Conservation (phyloP, 2,888 invertebrate genomes). For the Shargacucullia verbasci region DNA sequence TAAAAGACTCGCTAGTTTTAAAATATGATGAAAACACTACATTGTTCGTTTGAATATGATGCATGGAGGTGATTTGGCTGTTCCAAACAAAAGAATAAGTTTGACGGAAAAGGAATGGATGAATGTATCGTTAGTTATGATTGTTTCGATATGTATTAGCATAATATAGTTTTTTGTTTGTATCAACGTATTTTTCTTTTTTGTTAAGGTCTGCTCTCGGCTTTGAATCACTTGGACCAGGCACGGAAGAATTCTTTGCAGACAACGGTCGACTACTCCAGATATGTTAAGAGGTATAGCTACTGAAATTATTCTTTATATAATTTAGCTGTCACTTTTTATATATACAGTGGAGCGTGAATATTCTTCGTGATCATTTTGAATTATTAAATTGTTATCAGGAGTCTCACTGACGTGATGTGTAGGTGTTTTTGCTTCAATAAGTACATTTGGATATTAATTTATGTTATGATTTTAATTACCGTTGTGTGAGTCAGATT, state of each 20-base stretch:
- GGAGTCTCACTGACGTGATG: conserved; percentile 45
- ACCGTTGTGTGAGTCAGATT: conserved; percentile 19
- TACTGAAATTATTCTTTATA: conserved; percentile 53
- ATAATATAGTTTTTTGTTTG: conserved; percentile 71
- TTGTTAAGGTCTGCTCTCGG: conserved; percentile 82
- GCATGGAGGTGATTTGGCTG: conserved; percentile 85
- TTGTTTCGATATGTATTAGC: conserved; percentile 81
- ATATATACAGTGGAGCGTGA: conserved; percentile 42
- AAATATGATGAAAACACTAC: conserved; percentile 85
- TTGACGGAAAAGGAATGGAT: conserved; percentile 82
- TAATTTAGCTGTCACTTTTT: conserved; percentile 60
- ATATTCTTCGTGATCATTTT: conserved; percentile 47
- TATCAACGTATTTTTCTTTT: conserved; percentile 63
- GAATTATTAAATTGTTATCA: conserved; percentile 54
- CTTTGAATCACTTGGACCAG: conserved; percentile 85
- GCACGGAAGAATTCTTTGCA: conserved; percentile 89
- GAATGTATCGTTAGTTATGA: conserved; percentile 80
- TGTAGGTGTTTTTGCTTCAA: conserved; percentile 46
- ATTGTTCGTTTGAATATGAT: conserved; percentile 85
- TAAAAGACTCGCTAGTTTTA: conserved; percentile 64
- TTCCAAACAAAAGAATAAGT: conserved; percentile 87
- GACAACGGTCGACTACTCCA: conserved; percentile 95
- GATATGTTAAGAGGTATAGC: conserved; percentile 94
- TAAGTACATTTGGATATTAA: conserved; percentile 52
- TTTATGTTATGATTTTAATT: conserved; percentile 54